A percentile compares a stretch with the other conserved stretches of the same genome.
phyloP scores from a whole-genome alignment of 2,113 vertebrate species.

The Megalops atlanticus region DNA sequence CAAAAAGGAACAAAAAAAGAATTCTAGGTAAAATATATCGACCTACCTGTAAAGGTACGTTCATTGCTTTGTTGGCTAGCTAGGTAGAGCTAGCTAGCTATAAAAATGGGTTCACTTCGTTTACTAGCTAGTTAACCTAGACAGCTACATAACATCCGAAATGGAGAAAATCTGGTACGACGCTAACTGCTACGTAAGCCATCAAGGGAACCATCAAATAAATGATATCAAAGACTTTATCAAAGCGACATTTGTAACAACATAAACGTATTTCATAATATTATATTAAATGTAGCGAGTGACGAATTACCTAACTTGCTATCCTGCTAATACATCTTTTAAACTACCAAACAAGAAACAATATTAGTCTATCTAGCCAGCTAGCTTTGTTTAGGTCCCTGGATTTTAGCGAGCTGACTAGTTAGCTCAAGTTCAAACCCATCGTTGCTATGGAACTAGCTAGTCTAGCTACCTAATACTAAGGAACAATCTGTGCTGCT shows the following conservation, averaged over 20 bases:
- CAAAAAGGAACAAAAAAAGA: neutral
- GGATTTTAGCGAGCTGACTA: neutral
- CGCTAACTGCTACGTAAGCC: neutral
- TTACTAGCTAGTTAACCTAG: too few relatives aligned
- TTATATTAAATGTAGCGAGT: neutral
- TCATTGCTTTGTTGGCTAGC: neutral
- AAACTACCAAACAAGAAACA: too few relatives aligned
- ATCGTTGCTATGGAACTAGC: neutral
- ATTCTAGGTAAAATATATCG: too few relatives aligned
- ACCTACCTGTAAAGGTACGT: neutral
- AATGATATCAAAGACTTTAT: neutral
- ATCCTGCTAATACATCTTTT: neutral
- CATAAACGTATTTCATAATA: too few relatives aligned
- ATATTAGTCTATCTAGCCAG: too few relatives aligned
- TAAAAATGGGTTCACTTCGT: too few relatives aligned
- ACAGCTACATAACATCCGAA: neutral
- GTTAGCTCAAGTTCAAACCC: neutral
- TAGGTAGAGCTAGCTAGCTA: too few relatives aligned
- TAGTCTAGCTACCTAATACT: neutral
- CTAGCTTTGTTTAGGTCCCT: neutral
- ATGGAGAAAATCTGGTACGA: neutral
- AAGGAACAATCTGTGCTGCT: too few relatives aligned
- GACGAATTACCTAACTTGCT: neutral
- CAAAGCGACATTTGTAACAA: neutral
- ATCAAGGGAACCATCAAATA: neutral